phyloP scores from a whole-genome alignment of 2,888 invertebrate genomes.

The Phortica okadai region DNA sequence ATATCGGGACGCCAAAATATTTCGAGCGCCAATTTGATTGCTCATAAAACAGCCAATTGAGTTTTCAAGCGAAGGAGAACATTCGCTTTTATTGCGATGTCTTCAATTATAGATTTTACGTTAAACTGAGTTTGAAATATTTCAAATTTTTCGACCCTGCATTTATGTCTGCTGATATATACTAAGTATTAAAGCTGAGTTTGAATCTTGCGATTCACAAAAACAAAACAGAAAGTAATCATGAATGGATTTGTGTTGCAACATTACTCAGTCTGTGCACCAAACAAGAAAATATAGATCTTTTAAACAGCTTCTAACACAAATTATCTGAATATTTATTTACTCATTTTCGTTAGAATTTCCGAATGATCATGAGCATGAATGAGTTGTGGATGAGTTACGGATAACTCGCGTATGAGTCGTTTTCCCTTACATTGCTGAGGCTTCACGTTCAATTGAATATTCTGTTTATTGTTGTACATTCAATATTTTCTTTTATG shows the following conservation, averaged over 20 bases:
- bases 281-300: too few relatives aligned
- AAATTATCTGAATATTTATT: slow-evolving; percentile 44
- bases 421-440: slow-evolving; percentile 46
- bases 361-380: slow-evolving; percentile 50
- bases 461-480: slow-evolving; percentile 66
- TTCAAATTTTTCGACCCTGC: too few relatives aligned
- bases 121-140: background rate
- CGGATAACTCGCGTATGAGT: background rate
- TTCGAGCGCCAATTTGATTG: background rate
- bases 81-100: background rate
- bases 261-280: slow-evolving; percentile 36
- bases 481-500: slow-evolving; percentile 57
- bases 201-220: background rate
- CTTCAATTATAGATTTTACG: slow-evolving; percentile 3
- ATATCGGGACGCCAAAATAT: background rate
- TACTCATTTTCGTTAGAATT: slow-evolving; percentile 61
- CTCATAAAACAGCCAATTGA: background rate
- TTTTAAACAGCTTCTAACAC: slow-evolving; percentile 36
- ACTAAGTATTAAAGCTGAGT: slow-evolving; percentile 22
- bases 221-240: background rate
- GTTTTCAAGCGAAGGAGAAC: background rate
- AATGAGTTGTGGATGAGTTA: background rate
- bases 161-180: background rate
- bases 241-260: background rate
- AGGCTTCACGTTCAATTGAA: slow-evolving; percentile 70